Evolutionary conservation across 2,797 vertebrate genomes (phyloP).

Genomic region (Lindbergichthys nudifrons): DNA sequence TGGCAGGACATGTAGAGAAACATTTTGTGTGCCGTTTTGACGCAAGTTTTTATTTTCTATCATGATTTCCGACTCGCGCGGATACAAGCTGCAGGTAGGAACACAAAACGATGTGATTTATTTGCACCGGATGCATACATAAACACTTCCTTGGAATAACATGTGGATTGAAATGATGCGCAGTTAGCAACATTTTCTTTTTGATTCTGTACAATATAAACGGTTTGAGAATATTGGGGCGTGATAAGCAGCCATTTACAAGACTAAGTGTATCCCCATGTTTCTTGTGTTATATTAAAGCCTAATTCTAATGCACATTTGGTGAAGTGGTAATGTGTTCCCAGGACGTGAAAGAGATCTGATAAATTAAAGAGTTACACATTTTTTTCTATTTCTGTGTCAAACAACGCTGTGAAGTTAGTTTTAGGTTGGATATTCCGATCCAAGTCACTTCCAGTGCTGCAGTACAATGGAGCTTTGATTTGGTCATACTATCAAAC

Average conservation of each 20-base stretch:
- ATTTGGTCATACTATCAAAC: too few relatives aligned
- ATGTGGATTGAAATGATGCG: background rate
- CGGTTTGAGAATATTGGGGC: background rate
- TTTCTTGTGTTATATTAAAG: background rate
- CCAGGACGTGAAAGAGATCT: background rate
- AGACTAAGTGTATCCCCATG: background rate
- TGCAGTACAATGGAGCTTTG: too few relatives aligned
- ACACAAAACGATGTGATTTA: background rate
- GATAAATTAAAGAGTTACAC: background rate
- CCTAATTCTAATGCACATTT: background rate
- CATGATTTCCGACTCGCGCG: constrained; percentile 25
- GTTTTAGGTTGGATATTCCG: too few relatives aligned
- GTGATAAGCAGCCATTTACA: background rate
- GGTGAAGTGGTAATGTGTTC: background rate
- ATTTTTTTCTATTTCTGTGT: background rate
- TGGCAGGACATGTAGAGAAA: background rate
- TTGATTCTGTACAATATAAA: background rate
- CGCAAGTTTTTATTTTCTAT: background rate
- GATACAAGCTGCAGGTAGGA: constrained; percentile 58
- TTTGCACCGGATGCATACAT: background rate
- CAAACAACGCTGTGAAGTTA: too few relatives aligned
- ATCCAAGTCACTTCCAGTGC: too few relatives aligned
- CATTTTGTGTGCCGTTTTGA: background rate
- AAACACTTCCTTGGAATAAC: background rate
- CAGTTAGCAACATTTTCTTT: rapidly evolving